phyloP scores from a whole-genome alignment of 64 coral and sea anemone species.

The Platygyra sinensis region DNA sequence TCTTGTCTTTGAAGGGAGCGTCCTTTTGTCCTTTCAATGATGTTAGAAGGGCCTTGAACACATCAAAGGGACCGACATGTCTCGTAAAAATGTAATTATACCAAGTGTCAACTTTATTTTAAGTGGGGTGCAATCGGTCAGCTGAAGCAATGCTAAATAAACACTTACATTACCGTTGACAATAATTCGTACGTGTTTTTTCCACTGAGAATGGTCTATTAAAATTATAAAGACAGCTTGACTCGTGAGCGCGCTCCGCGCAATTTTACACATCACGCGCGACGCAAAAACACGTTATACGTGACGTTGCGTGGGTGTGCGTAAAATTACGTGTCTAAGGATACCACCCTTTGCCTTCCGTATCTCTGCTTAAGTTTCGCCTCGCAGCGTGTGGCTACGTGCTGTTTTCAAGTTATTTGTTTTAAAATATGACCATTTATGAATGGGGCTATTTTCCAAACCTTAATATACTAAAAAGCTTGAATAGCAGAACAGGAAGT shows the following conservation, averaged over 20 bases:
- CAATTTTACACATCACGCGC: not conserved
- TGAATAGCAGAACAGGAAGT: constrained; percentile 23
- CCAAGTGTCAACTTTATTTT: constrained; percentile 55
- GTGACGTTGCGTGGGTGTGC: constrained; percentile 12
- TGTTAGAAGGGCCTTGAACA: constrained; percentile 19
- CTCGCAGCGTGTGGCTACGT: constrained; percentile 30
- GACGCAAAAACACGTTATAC: constrained; percentile 5
- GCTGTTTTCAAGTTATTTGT: constrained; percentile 42
- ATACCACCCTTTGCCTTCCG: not conserved
- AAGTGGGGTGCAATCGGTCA: constrained; percentile 23
- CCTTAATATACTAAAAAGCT: not conserved
- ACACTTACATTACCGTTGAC: constrained; percentile 26
- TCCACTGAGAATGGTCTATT: not conserved
- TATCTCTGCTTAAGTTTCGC: not conserved
- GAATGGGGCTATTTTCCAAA: constrained; percentile 25
- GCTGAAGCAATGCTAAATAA: constrained; percentile 31
- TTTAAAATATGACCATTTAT: constrained; percentile 34
- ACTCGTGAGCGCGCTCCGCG: not conserved
- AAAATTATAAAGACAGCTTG: not conserved
- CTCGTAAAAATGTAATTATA: constrained; percentile 48
- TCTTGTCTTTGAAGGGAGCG: constrained; percentile 30
- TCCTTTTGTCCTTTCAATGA: constrained; percentile 40
- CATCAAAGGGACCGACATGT: constrained; percentile 30
- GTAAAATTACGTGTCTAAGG: not conserved
- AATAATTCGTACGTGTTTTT: constrained; percentile 11